phyloP scores from a whole-genome alignment of 2,113 vertebrate species.

The Dromiciops gliroides region DNA sequence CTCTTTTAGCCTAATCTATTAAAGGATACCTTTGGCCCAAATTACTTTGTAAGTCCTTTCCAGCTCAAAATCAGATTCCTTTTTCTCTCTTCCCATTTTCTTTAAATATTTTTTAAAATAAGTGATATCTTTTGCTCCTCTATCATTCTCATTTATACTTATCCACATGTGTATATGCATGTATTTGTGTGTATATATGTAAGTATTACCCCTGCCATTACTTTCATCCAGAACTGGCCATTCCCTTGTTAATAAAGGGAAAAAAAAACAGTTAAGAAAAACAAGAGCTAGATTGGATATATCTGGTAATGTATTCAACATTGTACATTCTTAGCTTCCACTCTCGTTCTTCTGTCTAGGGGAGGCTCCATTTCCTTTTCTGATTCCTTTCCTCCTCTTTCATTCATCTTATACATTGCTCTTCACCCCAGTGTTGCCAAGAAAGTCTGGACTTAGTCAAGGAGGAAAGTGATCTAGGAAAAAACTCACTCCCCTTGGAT shows the following conservation, averaged over 20 bases:
- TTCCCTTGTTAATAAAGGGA: neutral
- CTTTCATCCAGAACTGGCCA: neutral
- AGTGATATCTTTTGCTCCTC: neutral
- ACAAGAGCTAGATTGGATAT: neutral
- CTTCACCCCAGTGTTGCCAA: neutral
- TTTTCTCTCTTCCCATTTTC: neutral
- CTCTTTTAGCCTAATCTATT: neutral
- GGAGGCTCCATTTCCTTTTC: neutral
- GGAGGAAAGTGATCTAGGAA: neutral
- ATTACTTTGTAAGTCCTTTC: neutral
- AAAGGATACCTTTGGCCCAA: neutral
- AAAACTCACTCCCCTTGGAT: neutral
- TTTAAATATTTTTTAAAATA: no score
- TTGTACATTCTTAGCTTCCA: neutral
- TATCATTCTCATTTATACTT: neutral
- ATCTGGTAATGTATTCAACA: neutral
- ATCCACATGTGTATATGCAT: no score
- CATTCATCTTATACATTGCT: no score
- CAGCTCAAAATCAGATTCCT: neutral
- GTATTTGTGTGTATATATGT: neutral
- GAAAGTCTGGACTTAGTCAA: neutral
- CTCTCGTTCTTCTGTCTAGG: neutral
- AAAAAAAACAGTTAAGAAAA: neutral
- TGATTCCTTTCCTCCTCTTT: neutral
- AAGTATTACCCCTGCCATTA: neutral